Percentiles rank a stretch among this genome's conserved stretches.
Evolutionary conservation across 2,888 invertebrate genomes (phyloP).

Genomic region (Lysandra bellargus): DNA sequence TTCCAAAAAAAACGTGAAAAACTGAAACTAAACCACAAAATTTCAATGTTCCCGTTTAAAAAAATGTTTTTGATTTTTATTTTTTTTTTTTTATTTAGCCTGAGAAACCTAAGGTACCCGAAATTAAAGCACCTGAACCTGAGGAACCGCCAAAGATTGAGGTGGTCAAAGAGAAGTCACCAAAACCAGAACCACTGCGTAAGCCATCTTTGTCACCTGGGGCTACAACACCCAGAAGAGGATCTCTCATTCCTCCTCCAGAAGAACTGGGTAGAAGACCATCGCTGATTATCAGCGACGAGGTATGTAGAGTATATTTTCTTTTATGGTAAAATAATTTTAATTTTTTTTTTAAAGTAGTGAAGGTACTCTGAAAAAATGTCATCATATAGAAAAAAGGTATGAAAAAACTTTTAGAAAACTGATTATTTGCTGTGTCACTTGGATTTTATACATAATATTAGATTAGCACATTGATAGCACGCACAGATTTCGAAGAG

Average conservation of each 20-base stretch:
- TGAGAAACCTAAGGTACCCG: conserved; percentile 79
- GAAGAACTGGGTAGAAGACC: conserved; percentile 93
- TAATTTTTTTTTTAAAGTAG: conserved; percentile 32
- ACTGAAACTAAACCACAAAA: background rate
- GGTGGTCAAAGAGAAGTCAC: conserved; percentile 90
- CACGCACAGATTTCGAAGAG: conserved; percentile 38
- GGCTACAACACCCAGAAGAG: conserved; percentile 78
- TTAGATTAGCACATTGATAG: conserved; percentile 36
- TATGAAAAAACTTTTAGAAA: conserved; percentile 56
- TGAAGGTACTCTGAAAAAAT: conserved; percentile 33
- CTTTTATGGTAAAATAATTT: conserved; percentile 23
- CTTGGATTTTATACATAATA: conserved; percentile 46
- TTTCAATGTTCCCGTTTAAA: background rate
- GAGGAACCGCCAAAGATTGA: conserved; percentile 87
- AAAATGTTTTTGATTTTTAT: background rate
- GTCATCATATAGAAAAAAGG: conserved; percentile 52
- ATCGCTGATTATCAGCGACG: conserved; percentile 95
- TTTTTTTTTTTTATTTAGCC: conserved; percentile 40
- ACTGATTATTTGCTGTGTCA: conserved; percentile 54
- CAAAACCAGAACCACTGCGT: conserved; percentile 82
- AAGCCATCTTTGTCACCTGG: conserved; percentile 87
- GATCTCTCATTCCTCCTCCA: conserved; percentile 93
- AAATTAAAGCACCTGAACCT: conserved; percentile 86
- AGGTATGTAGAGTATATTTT: conserved; percentile 83
- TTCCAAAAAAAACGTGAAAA: background rate